Percentiles rank a stretch among this genome's conserved stretches.
These are phyloP conservation scores for Petrolisthes cinctipes DNA, from an alignment of 2,888 invertebrate species.

Conservation along the genomic window DNA sequence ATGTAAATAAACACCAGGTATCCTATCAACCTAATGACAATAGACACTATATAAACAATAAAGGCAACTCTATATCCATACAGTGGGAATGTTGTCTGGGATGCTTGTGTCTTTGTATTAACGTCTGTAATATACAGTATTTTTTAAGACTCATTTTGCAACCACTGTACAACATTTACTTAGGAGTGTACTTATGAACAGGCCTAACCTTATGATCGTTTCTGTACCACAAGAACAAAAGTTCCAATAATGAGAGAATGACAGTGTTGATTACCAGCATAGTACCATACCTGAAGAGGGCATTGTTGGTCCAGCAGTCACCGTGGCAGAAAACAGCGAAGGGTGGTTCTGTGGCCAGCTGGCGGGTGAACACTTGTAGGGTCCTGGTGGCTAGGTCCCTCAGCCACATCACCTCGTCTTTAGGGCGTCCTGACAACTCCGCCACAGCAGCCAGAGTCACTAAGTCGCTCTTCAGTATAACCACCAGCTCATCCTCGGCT, in stretches of 20 bases:
- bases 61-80: too few relatives aligned
- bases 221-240: neutral
- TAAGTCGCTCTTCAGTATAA: neutral
- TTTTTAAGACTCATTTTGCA: too few relatives aligned
- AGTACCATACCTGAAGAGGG: slow-evolving; percentile 44
- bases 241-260: neutral
- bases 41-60: too few relatives aligned
- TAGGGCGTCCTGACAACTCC: neutral
- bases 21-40: too few relatives aligned
- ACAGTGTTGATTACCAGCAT: neutral
- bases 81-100: too few relatives aligned
- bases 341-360: neutral
- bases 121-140: too few relatives aligned
- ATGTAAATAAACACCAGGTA: too few relatives aligned
- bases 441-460: neutral
- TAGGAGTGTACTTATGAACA: too few relatives aligned
- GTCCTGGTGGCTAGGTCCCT: neutral
- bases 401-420: neutral
- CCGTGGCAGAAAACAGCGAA: slow-evolving; percentile 46
- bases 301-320: slow-evolving; percentile 54
- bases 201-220: neutral
- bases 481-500: neutral
- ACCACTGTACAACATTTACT: too few relatives aligned
- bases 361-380: neutral
- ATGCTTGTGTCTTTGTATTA: too few relatives aligned